Conservation (phyloP, 2,113 vertebrate genomes). For the Steatornis caripensis region DNA sequence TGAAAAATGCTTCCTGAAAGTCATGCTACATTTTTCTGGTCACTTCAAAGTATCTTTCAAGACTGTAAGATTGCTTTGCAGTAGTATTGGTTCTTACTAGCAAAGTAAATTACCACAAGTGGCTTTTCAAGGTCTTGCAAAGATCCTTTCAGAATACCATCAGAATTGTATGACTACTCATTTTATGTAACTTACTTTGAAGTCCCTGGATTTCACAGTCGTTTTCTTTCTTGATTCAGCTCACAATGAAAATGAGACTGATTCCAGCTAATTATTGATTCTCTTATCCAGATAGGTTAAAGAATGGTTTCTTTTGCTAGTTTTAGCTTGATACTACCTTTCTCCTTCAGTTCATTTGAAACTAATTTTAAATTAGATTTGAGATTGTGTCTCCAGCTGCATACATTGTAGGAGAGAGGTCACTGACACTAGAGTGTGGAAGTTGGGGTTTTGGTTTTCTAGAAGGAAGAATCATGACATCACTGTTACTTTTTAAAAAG, state of each 20-base stretch:
- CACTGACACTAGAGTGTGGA: not conserved
- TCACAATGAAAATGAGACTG: not conserved
- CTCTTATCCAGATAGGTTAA: conserved; percentile 17
- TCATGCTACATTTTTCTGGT: not conserved
- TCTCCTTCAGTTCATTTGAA: conserved; percentile 21
- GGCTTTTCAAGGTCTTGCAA: not conserved
- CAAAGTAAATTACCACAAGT: not conserved
- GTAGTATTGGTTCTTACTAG: not conserved
- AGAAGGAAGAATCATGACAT: not conserved
- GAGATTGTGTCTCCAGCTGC: conserved; percentile 3
- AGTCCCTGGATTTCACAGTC: not conserved
- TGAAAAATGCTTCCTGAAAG: not conserved
- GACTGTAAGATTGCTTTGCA: not conserved
- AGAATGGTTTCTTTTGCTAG: not conserved
- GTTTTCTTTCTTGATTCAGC: not conserved
- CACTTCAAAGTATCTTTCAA: not conserved
- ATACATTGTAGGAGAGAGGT: not conserved
- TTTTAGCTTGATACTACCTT: not conserved
- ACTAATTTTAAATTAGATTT: conserved; percentile 31
- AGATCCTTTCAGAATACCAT: not conserved
- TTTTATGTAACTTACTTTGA: not conserved
- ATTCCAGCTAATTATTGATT: conserved; percentile 16
- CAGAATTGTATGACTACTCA: not conserved
- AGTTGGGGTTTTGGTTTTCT: not conserved
- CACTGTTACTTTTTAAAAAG: not conserved